Percentiles rank a stretch among this genome's conserved stretches.
Evolutionary conservation across 1,140 invertebrate genomes (phyloP).

Genomic region (Pseudachorutes palmiensis): DNA sequence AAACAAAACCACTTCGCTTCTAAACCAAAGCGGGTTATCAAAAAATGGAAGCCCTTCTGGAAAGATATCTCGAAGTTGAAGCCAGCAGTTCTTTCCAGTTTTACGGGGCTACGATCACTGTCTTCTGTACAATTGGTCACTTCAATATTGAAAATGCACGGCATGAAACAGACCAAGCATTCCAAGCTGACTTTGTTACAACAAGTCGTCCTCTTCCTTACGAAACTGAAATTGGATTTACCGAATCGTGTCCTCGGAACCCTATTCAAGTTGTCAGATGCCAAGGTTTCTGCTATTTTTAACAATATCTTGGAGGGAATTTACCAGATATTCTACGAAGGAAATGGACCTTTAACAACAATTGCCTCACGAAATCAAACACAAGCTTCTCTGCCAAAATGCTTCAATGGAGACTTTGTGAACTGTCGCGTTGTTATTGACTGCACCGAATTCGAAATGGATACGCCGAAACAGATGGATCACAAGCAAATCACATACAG

Average conservation of each 20-base stretch:
- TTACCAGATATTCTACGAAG: slow-evolving; percentile 14
- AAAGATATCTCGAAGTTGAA: not conserved
- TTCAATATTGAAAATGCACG: not conserved
- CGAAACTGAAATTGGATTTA: slow-evolving; percentile 10
- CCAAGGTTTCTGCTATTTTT: not conserved
- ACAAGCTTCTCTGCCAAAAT: not conserved
- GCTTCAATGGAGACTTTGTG: not conserved
- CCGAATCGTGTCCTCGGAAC: not conserved
- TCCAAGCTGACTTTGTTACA: not conserved
- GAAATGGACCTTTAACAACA: not conserved
- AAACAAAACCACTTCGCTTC: too few relatives aligned
- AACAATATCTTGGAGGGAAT: not conserved
- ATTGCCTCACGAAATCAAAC: not conserved
- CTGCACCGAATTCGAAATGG: slow-evolving; percentile 13
- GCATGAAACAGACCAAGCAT: not conserved
- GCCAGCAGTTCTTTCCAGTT: not conserved
- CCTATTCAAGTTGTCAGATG: not conserved
- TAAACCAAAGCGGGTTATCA: too few relatives aligned
- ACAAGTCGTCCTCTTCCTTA: not conserved
- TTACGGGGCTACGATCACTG: slow-evolving; percentile 1
- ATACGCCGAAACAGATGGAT: not conserved
- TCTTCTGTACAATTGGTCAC: not conserved
- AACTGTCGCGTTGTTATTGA: slow-evolving; percentile 11
- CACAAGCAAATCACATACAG: slow-evolving; percentile 1
- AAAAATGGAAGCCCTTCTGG: not conserved